Percentiles rank a stretch among this genome's conserved stretches.
Conservation (phyloP, 2,797 vertebrate genomes). For the Labeo calbasu region DNA sequence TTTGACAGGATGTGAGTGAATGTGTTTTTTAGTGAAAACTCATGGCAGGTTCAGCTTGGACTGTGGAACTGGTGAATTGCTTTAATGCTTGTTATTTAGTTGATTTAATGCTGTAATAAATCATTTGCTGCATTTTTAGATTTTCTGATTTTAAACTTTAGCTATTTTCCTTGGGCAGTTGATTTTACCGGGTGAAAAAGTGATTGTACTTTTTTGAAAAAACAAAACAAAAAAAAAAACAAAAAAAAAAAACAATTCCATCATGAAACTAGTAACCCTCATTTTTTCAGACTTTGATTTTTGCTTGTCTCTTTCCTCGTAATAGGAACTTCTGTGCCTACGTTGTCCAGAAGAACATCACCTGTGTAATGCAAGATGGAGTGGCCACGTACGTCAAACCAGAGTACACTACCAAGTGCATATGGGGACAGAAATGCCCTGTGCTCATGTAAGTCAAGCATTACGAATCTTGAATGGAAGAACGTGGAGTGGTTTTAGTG, state of each 20-base stretch:
- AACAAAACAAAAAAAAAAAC: background rate
- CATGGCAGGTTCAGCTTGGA: background rate
- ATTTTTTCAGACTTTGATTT: background rate
- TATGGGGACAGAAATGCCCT: conserved; percentile 95
- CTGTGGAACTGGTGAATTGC: background rate
- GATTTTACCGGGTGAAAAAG: background rate
- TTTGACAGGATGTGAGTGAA: background rate
- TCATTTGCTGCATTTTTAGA: background rate
- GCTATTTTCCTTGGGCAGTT: background rate
- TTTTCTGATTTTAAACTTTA: background rate
- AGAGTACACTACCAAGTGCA: conserved; percentile 92
- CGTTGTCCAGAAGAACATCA: conserved; percentile 92
- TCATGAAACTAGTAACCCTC: background rate
- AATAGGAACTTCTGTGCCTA: conserved; percentile 93
- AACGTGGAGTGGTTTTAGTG: background rate
- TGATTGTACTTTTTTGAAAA: background rate
- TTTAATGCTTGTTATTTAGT: background rate
- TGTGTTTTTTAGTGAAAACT: conserved; percentile 14
- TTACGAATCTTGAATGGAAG: background rate
- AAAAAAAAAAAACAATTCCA: background rate
- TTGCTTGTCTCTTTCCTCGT: background rate
- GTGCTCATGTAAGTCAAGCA: conserved; percentile 86
- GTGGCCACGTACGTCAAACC: conserved; percentile 89
- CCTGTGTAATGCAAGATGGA: conserved; percentile 91
- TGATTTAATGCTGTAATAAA: background rate